Base-by-base conservation (phyloP, 2,113 vertebrate species). In the Engraulis encrasicolus region DNA sequence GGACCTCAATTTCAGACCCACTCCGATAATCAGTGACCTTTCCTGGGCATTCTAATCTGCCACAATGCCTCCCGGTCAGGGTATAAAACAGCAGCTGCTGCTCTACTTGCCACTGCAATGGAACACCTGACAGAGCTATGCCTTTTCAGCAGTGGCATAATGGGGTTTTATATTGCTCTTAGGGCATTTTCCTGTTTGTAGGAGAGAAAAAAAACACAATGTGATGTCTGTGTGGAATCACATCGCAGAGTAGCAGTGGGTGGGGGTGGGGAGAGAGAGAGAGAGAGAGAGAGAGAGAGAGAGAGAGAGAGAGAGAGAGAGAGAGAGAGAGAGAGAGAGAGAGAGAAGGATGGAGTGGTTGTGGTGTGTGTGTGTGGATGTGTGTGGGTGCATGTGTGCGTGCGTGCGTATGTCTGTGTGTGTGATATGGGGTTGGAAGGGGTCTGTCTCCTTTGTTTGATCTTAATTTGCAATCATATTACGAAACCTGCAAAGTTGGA, bases 21-120 rank as follows among this genome's bases (percentile, higher is more conserved):
- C 23, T 50, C 78, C 66, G 81, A 87, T 88, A 84, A 89, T 85
- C 45, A 77, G 27, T 49, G 71, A 86, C 83, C 81, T 89, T 86
- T 86, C 58, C 78, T 48, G 61, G 23, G 50, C 80, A 83, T 78
- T 89, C 52, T 81, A 84, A 80, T 80, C 66, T n/a, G n/a, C 85
- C 38, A 83, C 40, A 15, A n/a, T 45, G n/a, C 86, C 78, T 66
- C 11, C 74, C 31, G 80, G 58, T 74, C 11, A 40, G 50, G 79
- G 23, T 48, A n/a, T 5, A 45, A 9, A 3, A 9, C 40, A 31
- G 45, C 23, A 81, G 78, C 45, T 79, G 74, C 79, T 84, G 85
- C 74, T 48, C 79, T n/a, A 77, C 48, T 79, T 85, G 77, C 50
- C 45, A 6, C 49, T 0, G n/a, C 50, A 11, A 6, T 81, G 27